Evolutionary conservation across 2,113 vertebrate species (phyloP), one percentile per base, ranked within the genome.

Genomic region (Globicephala melas): DNA sequence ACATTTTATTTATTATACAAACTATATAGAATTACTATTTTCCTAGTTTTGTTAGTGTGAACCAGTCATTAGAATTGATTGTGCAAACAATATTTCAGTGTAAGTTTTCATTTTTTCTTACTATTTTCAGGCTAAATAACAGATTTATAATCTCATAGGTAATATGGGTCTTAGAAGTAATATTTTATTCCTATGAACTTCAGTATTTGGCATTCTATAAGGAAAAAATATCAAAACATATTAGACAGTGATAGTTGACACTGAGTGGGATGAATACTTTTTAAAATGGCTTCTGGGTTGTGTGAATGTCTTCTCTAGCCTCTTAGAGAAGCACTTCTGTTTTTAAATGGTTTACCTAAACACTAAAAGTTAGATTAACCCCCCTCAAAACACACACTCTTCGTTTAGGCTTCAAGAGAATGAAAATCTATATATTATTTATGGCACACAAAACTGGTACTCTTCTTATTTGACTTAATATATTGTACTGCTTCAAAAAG

Each of bases 1-100:
- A 87, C 9, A 63, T 95, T 95, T 96, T 98, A 98, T 98, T 98
- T 98, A 98, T 98, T 98, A 96, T 97, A 98, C 85, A 76, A 96
- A 95, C 74, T 95, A n/a, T 65, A 87, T 93, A 97, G 70, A 95
- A 65, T 93, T 86, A 97, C 95, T 98, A 95, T 98, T 98, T 98
- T 98, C 85, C 25, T 97, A 91, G 67, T 97, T 92, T 98, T 97
- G 88, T 97, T 94, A 80, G 26, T 97, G 73, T 97, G 96, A 95
- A 96, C 83, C 58, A 96, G 91, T 98, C 91, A 98, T 98, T 98
- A 98, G 97, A 98, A 70, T 98, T 98, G 96, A 97, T 77, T 98
- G 97, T 95, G 28, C 36, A 95, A 89, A 88, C 58, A 95, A 77
- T 96, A 81, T 98, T 97, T 98, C 96, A 90, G 86, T 6, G 7